Evolutionary conservation across 1,140 invertebrate species (phyloP).

Genomic region (Rhyacophila brunnea): DNA sequence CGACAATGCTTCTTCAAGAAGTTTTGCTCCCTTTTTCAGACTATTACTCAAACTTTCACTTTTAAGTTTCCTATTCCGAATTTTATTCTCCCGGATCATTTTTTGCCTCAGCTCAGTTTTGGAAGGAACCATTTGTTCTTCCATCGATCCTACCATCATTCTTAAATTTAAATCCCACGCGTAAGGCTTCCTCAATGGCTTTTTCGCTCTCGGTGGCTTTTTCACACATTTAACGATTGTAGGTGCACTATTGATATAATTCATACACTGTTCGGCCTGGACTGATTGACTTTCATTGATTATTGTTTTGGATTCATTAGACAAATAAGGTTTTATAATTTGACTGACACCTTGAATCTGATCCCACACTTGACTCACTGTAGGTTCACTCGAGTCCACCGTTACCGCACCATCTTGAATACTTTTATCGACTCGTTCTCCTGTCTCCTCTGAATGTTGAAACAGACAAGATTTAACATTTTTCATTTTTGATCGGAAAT

Average conservation of each 20-base stretch:
- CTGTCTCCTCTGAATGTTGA: neutral
- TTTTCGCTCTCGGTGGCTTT: neutral
- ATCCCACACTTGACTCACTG: constrained; percentile 14
- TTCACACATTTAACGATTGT: no score
- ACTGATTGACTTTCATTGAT: neutral
- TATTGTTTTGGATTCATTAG: neutral
- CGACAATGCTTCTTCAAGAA: constrained; percentile 23
- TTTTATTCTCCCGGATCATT: constrained; percentile 5
- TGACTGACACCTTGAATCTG: constrained; percentile 17
- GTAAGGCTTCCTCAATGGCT: no score
- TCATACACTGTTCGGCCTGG: neutral
- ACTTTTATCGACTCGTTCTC: neutral
- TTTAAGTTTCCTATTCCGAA: constrained; percentile 22
- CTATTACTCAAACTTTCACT: neutral
- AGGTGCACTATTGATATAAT: no score
- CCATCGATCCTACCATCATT: neutral
- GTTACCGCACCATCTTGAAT: neutral
- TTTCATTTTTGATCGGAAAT: constrained; percentile 3
- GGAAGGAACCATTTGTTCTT: neutral
- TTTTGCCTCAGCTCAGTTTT: constrained; percentile 11
- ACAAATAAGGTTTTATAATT: constrained; percentile 1
- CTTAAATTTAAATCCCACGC: neutral
- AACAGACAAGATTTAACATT: constrained; percentile 20
- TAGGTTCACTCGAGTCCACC: neutral
- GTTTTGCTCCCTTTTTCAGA: constrained; percentile 14